Evolutionary conservation across 1,140 invertebrate genomes (phyloP).

Genomic region (Tachypleus tridentatus): DNA sequence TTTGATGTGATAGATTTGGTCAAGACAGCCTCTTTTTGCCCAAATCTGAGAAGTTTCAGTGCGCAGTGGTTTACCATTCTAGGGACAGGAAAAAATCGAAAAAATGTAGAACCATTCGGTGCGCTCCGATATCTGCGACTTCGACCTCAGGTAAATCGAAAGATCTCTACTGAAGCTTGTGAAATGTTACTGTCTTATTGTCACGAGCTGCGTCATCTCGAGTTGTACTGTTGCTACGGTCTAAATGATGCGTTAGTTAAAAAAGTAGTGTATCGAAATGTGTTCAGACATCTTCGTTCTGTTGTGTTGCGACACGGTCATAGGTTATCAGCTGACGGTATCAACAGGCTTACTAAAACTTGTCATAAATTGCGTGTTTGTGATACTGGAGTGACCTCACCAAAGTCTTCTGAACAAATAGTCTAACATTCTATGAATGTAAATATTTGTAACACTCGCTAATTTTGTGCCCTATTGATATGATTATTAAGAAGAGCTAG

Average conservation of each 20-base stretch:
- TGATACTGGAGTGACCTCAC: conserved; percentile 13
- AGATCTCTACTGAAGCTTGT: conserved; percentile 16
- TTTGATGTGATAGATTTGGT: conserved; percentile 24
- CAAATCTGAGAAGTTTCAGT: conserved; percentile 21
- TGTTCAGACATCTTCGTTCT: conserved; percentile 14
- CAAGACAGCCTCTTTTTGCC: conserved; percentile 19
- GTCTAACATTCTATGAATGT: too few relatives aligned
- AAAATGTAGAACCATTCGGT: conserved; percentile 16
- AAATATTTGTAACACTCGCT: too few relatives aligned
- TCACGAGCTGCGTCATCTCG: conserved; percentile 17
- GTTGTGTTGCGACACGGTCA: conserved; percentile 24
- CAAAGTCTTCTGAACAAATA: too few relatives aligned
- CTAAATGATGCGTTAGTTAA: conserved; percentile 17
- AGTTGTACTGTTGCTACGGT: conserved; percentile 24
- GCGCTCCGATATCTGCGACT: conserved; percentile 20
- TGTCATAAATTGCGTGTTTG: conserved; percentile 15
- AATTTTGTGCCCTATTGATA: too few relatives aligned
- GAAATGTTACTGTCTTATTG: conserved; percentile 17
- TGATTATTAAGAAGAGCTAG: too few relatives aligned
- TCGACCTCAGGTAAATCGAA: conserved; percentile 19
- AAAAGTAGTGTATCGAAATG: conserved; percentile 21
- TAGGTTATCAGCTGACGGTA: conserved; percentile 14
- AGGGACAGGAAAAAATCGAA: conserved; percentile 7
- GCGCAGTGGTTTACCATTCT: conserved; percentile 25
- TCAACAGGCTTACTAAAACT: conserved; percentile 8